These are phyloP conservation scores for Bombus ignitus DNA, from an alignment of 1,140 invertebrate genomes.

Conservation along the genomic window DNA sequence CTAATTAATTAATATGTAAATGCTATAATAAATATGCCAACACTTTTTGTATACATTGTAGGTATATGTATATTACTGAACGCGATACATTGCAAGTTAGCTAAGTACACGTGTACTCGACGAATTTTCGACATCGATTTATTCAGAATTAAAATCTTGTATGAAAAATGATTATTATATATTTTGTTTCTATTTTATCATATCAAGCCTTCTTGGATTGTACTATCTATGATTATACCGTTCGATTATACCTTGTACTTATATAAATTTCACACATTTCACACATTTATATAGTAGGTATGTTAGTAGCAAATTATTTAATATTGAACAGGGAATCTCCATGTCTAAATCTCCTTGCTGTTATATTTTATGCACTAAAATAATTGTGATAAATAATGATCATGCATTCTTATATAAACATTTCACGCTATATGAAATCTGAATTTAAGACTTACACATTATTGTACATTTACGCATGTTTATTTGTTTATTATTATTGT, in stretches of 20 bases:
- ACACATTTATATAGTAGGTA: neutral
- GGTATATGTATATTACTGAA: no score
- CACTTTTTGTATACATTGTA: no score
- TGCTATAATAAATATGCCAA: no score
- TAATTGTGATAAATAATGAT: neutral
- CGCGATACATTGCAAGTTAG: no score
- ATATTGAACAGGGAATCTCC: neutral
- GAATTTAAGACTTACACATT: neutral
- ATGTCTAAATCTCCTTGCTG: neutral
- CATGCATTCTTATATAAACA: neutral
- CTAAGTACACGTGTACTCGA: no score
- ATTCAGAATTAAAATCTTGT: neutral
- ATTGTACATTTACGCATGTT: constrained; percentile 65
- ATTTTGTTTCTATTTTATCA: neutral
- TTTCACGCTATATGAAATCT: neutral
- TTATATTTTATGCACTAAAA: neutral
- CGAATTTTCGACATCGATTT: no score
- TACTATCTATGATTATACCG: no score
- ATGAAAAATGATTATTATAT: neutral
- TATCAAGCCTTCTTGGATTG: neutral
- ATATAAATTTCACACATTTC: neutral
- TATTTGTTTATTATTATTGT: constrained; percentile 42
- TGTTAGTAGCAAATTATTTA: neutral
- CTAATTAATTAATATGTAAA: no score
- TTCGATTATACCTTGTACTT: neutral